Percentiles rank a stretch among this genome's conserved stretches.
These are phyloP conservation scores for Patella pellucida DNA, from an alignment of 2,888 invertebrate species.

Conservation along the genomic window DNA sequence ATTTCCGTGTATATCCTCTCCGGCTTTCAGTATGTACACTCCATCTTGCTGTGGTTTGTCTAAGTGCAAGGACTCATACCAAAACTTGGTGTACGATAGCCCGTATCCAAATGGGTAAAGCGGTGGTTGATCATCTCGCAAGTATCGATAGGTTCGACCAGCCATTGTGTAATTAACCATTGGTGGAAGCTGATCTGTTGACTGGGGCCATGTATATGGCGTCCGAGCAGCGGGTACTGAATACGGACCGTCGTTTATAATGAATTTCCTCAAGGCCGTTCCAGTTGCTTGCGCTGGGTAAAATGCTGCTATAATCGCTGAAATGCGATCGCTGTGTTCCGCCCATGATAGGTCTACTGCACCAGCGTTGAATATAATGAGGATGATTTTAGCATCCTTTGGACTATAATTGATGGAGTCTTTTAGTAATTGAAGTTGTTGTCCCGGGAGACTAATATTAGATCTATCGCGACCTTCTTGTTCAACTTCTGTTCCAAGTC, in stretches of 20 bases:
- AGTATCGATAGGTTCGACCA: constrained; percentile 59
- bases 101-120: constrained; percentile 61
- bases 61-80: constrained; percentile 38
- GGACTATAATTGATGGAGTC: constrained; percentile 45
- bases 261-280: constrained; percentile 48
- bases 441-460: constrained; percentile 52
- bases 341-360: constrained; percentile 50
- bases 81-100: constrained; percentile 49
- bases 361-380: constrained; percentile 53
- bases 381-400: constrained; percentile 41
- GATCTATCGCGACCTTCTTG: constrained; percentile 53
- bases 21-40: constrained; percentile 36
- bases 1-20: constrained; percentile 44
- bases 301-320: constrained; percentile 56
- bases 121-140: constrained; percentile 41
- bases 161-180: constrained; percentile 52
- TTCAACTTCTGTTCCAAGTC: constrained; percentile 38
- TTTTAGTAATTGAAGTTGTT: constrained; percentile 52
- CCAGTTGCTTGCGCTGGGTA: constrained; percentile 65
- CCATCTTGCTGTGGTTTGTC: constrained; percentile 20
- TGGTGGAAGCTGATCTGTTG: constrained; percentile 40
- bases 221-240: constrained; percentile 61
- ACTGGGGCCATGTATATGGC: constrained; percentile 62
- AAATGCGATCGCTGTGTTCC: constrained; percentile 28
- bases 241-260: constrained; percentile 40